These are phyloP conservation scores for Microctonus brassicae DNA, from an alignment of 2,888 invertebrate species.

Conservation along the genomic window DNA sequence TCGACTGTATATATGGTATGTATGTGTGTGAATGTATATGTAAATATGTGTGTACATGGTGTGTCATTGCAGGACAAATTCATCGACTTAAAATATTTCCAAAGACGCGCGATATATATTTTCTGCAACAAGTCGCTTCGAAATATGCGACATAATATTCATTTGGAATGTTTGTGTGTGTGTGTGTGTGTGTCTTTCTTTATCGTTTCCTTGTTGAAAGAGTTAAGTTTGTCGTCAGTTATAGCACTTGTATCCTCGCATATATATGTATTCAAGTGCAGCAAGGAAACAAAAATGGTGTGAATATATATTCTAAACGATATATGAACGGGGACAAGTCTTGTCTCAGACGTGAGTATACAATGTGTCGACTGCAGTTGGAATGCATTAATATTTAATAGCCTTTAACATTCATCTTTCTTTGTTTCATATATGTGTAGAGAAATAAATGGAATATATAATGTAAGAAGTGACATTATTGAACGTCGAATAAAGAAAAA, in stretches of 20 bases:
- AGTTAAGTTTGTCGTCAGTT: not conserved
- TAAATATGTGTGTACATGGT: not conserved
- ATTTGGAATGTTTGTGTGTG: not conserved
- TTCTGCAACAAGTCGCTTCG: not conserved
- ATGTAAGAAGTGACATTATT: constrained; percentile 8
- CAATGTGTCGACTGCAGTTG: constrained; percentile 12
- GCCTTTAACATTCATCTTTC: not conserved
- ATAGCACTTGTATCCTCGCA: not conserved
- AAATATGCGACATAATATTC: not conserved
- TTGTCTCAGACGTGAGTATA: not conserved
- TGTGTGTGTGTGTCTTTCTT: not conserved
- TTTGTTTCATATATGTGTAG: not conserved
- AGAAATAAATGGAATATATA: not conserved
- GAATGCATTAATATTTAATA: constrained; percentile 34
- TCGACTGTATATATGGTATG: not conserved
- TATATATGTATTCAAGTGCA: constrained; percentile 5
- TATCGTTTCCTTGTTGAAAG: not conserved
- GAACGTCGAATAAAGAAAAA: no score
- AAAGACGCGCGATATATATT: not conserved
- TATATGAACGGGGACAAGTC: not conserved
- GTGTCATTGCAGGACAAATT: not conserved
- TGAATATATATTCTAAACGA: not conserved
- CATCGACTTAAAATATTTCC: not conserved
- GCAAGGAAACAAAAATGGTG: not conserved
- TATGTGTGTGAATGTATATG: no score